These are phyloP conservation scores for Sus cebifrons DNA, from an alignment of 2,797 vertebrate species.

Conservation along the genomic window DNA sequence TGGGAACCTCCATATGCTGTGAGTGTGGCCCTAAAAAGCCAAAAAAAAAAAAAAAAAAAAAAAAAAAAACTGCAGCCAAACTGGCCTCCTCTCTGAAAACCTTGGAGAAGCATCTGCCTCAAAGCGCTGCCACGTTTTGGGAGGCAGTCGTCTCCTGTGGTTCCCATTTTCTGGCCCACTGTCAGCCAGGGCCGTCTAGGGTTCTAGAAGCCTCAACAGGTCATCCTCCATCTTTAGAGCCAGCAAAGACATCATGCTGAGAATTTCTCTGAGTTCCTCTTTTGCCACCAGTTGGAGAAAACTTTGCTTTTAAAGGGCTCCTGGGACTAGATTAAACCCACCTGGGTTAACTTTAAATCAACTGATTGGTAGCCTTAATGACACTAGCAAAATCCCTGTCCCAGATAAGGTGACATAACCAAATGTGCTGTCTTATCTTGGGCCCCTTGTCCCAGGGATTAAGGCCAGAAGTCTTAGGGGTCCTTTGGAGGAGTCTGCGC, in stretches of 20 bases:
- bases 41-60: too few species aligned
- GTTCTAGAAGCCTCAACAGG: neutral
- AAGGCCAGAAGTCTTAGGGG: neutral
- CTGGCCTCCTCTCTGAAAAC: neutral
- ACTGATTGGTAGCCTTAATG: neutral
- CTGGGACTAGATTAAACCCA: neutral
- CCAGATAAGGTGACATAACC: neutral
- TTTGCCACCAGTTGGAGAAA: neutral
- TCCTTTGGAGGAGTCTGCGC: conserved; percentile 14
- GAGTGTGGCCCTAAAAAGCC: too few species aligned
- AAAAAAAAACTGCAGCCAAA: neutral
- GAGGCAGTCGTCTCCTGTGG: neutral
- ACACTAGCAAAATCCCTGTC: neutral
- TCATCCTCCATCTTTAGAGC: neutral
- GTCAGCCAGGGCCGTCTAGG: neutral
- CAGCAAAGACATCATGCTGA: neutral
- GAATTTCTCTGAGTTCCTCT: neutral
- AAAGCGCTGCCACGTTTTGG: neutral
- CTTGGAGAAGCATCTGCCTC: neutral
- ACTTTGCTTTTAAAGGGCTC: neutral
- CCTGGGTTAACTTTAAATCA: neutral
- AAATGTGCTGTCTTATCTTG: too few species aligned
- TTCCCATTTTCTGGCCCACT: neutral
- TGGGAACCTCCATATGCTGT: too few species aligned
- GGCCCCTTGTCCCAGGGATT: neutral